Base-by-base conservation (phyloP, 1,140 invertebrate species). In the Idris sp. region DNA sequence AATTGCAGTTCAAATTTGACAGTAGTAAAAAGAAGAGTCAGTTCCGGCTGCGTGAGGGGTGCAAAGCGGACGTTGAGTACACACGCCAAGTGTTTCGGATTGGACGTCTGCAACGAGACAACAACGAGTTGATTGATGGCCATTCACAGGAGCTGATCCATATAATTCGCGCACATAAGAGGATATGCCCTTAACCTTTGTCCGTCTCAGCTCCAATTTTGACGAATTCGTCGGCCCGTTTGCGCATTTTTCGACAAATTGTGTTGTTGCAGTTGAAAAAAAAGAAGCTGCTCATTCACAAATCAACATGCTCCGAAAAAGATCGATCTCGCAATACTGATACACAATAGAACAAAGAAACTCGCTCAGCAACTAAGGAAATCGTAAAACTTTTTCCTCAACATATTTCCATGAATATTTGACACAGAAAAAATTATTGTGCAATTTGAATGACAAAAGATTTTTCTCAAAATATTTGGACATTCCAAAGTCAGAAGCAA, bases 51-150 rank as follows among this genome's bases (percentile, higher is more conserved):
- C 3, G 22, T n/a, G 2, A 19, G 10, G 41, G 49, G 49, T 67
- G 62, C 19, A 49, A 40, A 68, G 15, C 51, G 51, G 35, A 49
- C 51, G 31, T 56, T 31, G 26, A n/a, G n/a, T 40, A 26, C 30
- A 19, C 31, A 31, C n/a, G n/a, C n/a, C 38, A 46, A 68, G 64
- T 56, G 51, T 59, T 53, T 43, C 51, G 51, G 35, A 44, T 58
- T 72, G 44, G 46, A 71, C 58, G 67, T 61, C 65, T 67, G 67
- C 61, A 33, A 41, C 72, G 46, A 71, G 61, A 38, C 51, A 49
- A 51, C 65, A 31, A n/a, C n/a, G n/a, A n/a, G n/a, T n/a, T 79
- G 78, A 79, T 79, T 79, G 78, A 79, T 79, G 68, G 76, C 51
- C 38, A 79, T 79, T 79, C 61, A 71, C 73, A 41, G 41, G 44